Evolutionary conservation across 2,113 vertebrate species (phyloP).

Genomic region (Pluvialis apricaria): DNA sequence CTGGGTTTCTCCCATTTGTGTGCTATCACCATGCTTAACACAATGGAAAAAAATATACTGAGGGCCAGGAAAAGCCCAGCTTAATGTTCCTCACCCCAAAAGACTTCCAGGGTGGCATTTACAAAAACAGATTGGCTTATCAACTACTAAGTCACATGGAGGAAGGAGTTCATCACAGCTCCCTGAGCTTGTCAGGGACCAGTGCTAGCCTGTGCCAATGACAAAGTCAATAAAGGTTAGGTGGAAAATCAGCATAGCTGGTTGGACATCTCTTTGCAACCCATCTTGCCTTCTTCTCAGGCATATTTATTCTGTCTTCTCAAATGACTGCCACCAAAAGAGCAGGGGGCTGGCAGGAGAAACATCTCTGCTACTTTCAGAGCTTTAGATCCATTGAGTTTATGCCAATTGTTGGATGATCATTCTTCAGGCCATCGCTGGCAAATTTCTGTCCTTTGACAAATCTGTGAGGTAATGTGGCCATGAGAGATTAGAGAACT

Average conservation of each 20-base stretch:
- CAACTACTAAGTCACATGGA: background rate
- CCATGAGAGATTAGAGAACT: background rate
- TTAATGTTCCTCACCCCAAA: background rate
- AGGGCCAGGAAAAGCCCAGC: background rate
- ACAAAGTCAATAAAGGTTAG: background rate
- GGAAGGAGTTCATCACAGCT: background rate
- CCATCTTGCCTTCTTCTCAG: background rate
- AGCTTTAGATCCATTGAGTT: background rate
- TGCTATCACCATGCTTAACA: background rate
- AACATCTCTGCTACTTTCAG: background rate
- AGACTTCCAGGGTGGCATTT: background rate
- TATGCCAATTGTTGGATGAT: background rate
- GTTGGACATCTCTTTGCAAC: background rate
- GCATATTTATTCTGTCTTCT: background rate
- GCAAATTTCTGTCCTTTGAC: background rate
- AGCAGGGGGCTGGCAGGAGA: background rate
- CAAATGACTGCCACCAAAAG: background rate
- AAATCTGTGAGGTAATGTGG: background rate
- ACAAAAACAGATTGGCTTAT: background rate
- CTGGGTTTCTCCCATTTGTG: background rate
- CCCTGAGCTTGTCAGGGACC: background rate
- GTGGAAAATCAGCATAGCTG: background rate
- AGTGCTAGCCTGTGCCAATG: background rate
- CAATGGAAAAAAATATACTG: background rate
- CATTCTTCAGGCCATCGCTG: background rate